These are phyloP conservation scores for Flexamia atlantica DNA, from an alignment of 2,888 invertebrate genomes.

Conservation along the genomic window DNA sequence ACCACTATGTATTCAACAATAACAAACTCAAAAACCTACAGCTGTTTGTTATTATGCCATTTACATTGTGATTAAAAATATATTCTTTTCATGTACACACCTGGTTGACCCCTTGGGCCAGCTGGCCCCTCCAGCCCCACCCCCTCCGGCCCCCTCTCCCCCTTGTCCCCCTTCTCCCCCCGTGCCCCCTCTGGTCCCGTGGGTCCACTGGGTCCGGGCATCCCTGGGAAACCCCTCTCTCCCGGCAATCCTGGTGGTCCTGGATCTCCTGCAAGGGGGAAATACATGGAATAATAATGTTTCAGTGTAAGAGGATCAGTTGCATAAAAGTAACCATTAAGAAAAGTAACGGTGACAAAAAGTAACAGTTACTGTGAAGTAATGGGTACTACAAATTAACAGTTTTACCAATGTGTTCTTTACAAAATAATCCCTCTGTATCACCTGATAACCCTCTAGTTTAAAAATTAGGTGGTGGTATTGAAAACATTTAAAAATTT, in stretches of 20 bases:
- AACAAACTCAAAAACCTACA: background rate
- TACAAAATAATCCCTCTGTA: too few relatives aligned
- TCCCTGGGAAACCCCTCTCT: slow-evolving; percentile 82
- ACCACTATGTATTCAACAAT: background rate
- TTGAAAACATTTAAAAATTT: too few relatives aligned
- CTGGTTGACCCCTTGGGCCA: slow-evolving; percentile 84
- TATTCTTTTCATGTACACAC: slow-evolving; percentile 76
- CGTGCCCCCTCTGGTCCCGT: slow-evolving; percentile 78
- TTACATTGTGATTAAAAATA: background rate
- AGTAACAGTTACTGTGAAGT: too few relatives aligned
- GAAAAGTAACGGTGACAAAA: too few relatives aligned
- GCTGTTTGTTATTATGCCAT: background rate
- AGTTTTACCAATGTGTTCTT: too few relatives aligned
- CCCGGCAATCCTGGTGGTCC: slow-evolving; percentile 83
- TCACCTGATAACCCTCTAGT: too few relatives aligned
- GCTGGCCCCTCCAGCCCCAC: slow-evolving; percentile 85
- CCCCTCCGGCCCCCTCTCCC: slow-evolving; percentile 85
- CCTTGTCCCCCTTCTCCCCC: slow-evolving; percentile 86
- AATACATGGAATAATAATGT: too few relatives aligned
- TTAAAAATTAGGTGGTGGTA: too few relatives aligned
- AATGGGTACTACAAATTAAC: too few relatives aligned
- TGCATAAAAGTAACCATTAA: too few relatives aligned
- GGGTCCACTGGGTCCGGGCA: slow-evolving; percentile 80
- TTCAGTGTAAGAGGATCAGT: too few relatives aligned
- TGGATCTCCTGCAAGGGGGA: slow-evolving; percentile 82